Evolutionary conservation across 37 sponge, comb jelly and placozoan genomes (phyloP), one percentile per base, ranked within the genome.

Genomic region (Axinella damicornis): DNA sequence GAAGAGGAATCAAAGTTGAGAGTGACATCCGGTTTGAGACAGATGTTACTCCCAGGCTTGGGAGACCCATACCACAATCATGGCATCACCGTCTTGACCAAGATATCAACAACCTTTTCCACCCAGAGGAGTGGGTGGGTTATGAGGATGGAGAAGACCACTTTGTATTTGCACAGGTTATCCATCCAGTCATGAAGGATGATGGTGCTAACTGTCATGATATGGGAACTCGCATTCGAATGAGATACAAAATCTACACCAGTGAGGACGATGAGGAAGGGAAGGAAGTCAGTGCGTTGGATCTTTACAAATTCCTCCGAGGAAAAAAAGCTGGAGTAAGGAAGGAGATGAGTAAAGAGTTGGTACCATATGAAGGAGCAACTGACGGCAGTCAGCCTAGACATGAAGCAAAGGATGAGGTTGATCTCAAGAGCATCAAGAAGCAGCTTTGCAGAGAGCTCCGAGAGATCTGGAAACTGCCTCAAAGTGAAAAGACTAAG

Each of bases 111-210:
- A 78, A 88, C 67, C 52, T 84, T 1, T 92, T 84, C 37, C 39
- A 72, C 0, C 79, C 79, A 27, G 33, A 80, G 24, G 93, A 92
- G 36, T 79, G 66, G 64, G 89, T 92, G 13, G 93, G 83, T 0
- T 92, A 88, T 87, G 88, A 92, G 62, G 25, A 53, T 11, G 25
- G 31, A 16, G 84, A 82, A n/a, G 72, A 53, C 2, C 1, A 78
- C 27, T 57, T 78, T 52, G 56, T 92, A 24, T 68, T 76, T 40
- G 93, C 85, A 54, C 65, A 78, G 34, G 46, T 92, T 12, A 9
- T 88, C 30, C 78, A 88, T 57, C 71, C 39, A 40, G 56, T 67
- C 16, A 17, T 34, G 21, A 67, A 79, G 22, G 57, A 40, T 17
- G 41, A 31, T 41, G 65, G 54, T 4, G 46, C 46, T 46, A 46